phyloP scores from a whole-genome alignment of 2,888 invertebrate genomes.

The Drosophila testacea region DNA sequence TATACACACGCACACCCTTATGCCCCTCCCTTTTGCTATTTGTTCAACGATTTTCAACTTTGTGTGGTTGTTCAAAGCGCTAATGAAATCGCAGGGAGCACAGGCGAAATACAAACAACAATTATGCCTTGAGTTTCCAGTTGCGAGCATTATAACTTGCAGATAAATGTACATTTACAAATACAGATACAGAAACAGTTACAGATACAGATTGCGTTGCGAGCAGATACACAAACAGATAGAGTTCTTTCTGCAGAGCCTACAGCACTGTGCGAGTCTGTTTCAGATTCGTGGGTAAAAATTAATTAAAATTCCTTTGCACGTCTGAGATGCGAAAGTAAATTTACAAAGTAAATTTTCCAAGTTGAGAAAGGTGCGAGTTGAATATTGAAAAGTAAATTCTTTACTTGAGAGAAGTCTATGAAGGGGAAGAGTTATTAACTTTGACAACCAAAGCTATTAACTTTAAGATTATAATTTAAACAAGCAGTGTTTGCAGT shows the following conservation, averaged over 20 bases:
- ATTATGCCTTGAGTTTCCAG: constrained; percentile 32
- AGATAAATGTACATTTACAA: constrained; percentile 5
- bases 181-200: constrained; percentile 1
- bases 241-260: not conserved
- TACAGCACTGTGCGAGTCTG: constrained; percentile 4
- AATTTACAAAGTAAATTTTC: constrained; percentile 38
- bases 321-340: constrained; percentile 17
- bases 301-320: constrained; percentile 67
- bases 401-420: not conserved
- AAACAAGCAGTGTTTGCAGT: no score
- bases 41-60: constrained; percentile 70
- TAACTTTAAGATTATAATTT: not conserved
- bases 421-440: not conserved
- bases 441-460: not conserved
- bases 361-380: constrained; percentile 6
- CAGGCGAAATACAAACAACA: constrained; percentile 51
- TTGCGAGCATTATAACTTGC: constrained; percentile 2
- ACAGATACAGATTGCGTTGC: constrained; percentile 7
- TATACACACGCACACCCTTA: not conserved
- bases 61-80: constrained; percentile 51
- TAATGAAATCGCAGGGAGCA: constrained; percentile 65
- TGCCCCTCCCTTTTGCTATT: constrained; percentile 29
- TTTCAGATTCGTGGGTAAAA: constrained; percentile 28
- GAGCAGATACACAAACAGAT: not conserved
- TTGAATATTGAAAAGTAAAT: not conserved